These are phyloP conservation scores for Chiloscyllium punctatum DNA, from an alignment of 2,797 vertebrate species.

Conservation along the genomic window DNA sequence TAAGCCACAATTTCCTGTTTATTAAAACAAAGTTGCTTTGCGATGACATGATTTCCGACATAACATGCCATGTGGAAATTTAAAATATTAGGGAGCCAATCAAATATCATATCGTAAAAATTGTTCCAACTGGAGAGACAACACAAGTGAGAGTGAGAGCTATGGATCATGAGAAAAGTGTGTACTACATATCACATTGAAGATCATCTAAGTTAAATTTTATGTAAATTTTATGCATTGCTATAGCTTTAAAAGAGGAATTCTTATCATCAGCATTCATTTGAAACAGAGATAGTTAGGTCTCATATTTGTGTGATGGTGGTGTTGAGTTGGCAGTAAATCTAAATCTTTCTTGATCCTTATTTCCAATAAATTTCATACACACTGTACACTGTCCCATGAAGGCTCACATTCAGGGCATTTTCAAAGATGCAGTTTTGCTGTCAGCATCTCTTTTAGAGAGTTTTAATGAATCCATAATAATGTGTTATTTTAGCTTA, in stretches of 20 bases:
- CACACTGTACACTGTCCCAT: not conserved
- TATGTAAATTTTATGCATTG: not conserved
- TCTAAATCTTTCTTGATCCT: not conserved
- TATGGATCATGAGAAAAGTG: not conserved
- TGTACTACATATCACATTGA: not conserved
- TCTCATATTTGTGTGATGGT: not conserved
- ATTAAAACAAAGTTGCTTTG: slow-evolving; percentile 11
- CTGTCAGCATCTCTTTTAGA: not conserved
- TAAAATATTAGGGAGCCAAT: slow-evolving; percentile 1
- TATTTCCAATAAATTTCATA: not conserved
- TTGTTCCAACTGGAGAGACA: not conserved
- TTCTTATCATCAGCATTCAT: not conserved
- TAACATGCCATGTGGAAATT: slow-evolving; percentile 9
- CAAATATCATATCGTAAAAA: not conserved
- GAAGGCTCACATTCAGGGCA: not conserved
- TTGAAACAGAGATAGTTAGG: not conserved
- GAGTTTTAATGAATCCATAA: not conserved
- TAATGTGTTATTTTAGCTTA: not conserved
- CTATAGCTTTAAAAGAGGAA: not conserved
- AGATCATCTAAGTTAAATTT: not conserved
- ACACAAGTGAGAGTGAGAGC: not conserved
- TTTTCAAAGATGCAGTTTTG: not conserved
- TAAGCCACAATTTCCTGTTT: slow-evolving; percentile 36
- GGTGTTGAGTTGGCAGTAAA: not conserved
- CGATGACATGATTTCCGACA: not conserved